Evolutionary conservation across 2,113 vertebrate genomes (phyloP).

Genomic region (Gymnocephalus cernua): DNA sequence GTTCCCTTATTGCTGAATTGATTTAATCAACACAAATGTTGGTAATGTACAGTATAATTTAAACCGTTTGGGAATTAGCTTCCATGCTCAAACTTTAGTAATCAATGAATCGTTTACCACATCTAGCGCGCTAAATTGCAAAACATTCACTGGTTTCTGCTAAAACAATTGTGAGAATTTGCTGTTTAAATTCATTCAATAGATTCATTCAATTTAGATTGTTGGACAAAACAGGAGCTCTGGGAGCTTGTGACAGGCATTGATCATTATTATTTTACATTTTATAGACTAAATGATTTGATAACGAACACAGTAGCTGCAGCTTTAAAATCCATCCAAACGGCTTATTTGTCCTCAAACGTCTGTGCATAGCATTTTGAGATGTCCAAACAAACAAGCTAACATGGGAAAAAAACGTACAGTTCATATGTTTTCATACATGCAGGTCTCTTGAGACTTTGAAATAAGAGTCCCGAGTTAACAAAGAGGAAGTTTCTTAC

Average conservation of each 20-base stretch:
- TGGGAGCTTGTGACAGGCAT: background rate
- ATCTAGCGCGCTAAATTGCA: background rate
- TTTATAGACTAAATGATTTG: too few relatives aligned
- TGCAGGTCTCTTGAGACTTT: background rate
- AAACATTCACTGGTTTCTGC: background rate
- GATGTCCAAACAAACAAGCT: background rate
- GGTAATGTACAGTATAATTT: too few relatives aligned
- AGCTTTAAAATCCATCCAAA: background rate
- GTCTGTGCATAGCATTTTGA: background rate
- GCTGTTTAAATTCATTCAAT: too few relatives aligned
- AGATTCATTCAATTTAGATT: too few relatives aligned
- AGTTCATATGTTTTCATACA: background rate
- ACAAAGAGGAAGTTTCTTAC: conserved; percentile 47
- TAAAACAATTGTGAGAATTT: too few relatives aligned
- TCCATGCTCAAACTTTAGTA: background rate
- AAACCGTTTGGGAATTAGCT: background rate
- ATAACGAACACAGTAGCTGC: too few relatives aligned
- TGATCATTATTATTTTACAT: background rate
- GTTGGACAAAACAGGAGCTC: background rate
- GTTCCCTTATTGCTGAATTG: too few relatives aligned
- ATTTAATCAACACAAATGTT: too few relatives aligned
- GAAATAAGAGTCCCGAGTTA: conserved; percentile 51
- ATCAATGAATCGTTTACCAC: background rate
- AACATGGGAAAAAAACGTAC: background rate
- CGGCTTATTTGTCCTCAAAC: background rate